Evolutionary conservation across 2,888 invertebrate species (phyloP), one percentile per base, ranked within the genome.

Genomic region (Ametastegia equiseti): DNA sequence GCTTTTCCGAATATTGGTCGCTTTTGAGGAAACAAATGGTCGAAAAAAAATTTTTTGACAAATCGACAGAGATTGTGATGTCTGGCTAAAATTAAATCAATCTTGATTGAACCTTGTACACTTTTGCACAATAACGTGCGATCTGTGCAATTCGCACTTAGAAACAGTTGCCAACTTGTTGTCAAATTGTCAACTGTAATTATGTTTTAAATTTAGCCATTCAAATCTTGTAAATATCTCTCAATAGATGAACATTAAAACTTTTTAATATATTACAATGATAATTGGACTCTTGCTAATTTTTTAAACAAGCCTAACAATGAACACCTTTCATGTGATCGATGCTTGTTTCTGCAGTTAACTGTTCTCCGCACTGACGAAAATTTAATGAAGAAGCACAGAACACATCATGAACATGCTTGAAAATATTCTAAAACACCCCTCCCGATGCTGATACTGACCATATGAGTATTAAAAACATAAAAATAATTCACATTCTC

Each of bases 1-100:
- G 91, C 91, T 81, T 91, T 91, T 84, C 88, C 91, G 7, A 91
- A 91, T 84, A 90, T 91, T 81, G 88, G 89, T 83, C 90, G 91
- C 80, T 91, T 89, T 84, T 91, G 89, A 91, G 36, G 11, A 1
- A 6, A 47, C 15, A 47, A 30, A 47, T 23, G 5, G 13, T 15
- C 7, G 27, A 60, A 4, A 60, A 2, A 30, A 4, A 60, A 15
- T 30, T 4, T 30, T 27, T 71, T 23, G 15, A 9, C 30, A 71
- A 71, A 47, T 23, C 19, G 7, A 47, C 19, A 13, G 67, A 23
- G 39, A 67, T 39, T 36, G 39, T 39, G 63, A 36, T 11, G 36
- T 42, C 19, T 13, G 36, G 23, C 67, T 23, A 3, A 19, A 39
- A 67, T 67, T 42, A 9, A 67, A 23, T 39, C 39, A 19, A 39